Percentiles rank a stretch among this genome's conserved stretches.
Conservation (phyloP, 2,797 vertebrate species). For the Chrysocyon brachyurus region DNA sequence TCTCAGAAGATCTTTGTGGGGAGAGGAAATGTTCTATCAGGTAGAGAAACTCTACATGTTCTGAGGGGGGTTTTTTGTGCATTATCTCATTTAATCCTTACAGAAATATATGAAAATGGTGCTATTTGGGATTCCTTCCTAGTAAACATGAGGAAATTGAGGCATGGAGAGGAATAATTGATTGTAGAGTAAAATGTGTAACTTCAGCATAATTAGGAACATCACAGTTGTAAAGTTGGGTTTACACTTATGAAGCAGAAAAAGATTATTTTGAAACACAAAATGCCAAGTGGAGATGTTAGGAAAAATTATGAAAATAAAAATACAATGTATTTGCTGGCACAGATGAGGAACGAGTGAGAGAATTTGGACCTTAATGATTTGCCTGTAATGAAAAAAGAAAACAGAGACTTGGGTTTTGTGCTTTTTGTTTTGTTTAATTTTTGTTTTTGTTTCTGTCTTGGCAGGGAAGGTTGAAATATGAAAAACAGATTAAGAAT, state of each 20-base stretch:
- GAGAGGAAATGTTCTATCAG: not conserved
- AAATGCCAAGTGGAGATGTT: not conserved
- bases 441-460: no score
- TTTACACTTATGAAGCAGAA: not conserved
- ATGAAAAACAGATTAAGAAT: slow-evolving; percentile 10
- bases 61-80: not conserved
- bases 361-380: slow-evolving; percentile 7
- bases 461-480: not conserved
- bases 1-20: not conserved
- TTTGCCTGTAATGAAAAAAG: not conserved
- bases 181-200: not conserved
- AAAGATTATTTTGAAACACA: slow-evolving; percentile 16
- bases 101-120: not conserved
- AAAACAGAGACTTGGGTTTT: not conserved
- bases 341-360: not conserved
- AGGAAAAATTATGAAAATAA: slow-evolving; percentile 15
- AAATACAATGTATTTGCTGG: slow-evolving; percentile 20
- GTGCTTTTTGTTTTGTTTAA: not conserved
- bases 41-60: not conserved
- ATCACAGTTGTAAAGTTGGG: not conserved
- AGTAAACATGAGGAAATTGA: slow-evolving; percentile 16
- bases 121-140: not conserved
- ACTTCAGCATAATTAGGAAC: not conserved
- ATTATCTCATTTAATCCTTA: not conserved
- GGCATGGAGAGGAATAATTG: not conserved